Base-by-base conservation (phyloP, 2,888 invertebrate species). In the Eristalis arbustorum region DNA sequence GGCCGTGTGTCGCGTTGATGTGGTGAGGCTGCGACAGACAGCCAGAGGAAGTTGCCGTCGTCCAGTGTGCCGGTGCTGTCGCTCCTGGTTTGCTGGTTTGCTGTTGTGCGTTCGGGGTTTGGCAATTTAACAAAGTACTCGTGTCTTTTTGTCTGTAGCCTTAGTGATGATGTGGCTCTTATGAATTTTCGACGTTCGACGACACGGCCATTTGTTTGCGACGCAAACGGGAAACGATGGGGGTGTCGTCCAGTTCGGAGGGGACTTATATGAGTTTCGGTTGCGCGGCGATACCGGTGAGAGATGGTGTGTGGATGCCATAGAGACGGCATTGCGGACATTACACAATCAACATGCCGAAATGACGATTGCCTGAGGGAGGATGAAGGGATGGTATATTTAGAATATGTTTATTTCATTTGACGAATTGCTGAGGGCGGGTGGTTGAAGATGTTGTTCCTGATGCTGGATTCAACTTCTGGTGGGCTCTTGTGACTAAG, bases 61-160 rank as follows among this genome's bases (percentile, higher is more conserved):
- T 49, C 49, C 49, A 49, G 49, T 49, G 1, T 18, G 49, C n/a
- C 49, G 6, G 49, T 18, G 18, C 49, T 49, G n/a, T 37, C 13
- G 37, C 37, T 37, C 42, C n/a, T 14, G n/a, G n/a, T 42, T n/a
- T 5, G 14, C 18, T 18, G 18, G 49, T 42, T 14, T 14, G 42
- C 42, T 42, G n/a, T 42, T 14, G 4, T 42, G 42, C 42, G 42
- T n/a, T n/a, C 6, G n/a, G 42, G n/a, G 18, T 49, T 80, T 67
- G 28, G 61, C 68, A 74, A 73, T 62, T 74, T 63, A 62, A 37
- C 62, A 80, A 80, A 71, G 18, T 18, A n/a, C 49, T 49, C 49
- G 18, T 80, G 73, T 63, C 49, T 56, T 67, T 79, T 71, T 57
- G 63, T 77, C 77, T 69, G 77, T 77, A 57, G 57, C 14, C 62